Percentiles rank a stretch among this genome's conserved stretches.
phyloP scores from a whole-genome alignment of 1,140 invertebrate genomes.

The Listronotus bonariensis region DNA sequence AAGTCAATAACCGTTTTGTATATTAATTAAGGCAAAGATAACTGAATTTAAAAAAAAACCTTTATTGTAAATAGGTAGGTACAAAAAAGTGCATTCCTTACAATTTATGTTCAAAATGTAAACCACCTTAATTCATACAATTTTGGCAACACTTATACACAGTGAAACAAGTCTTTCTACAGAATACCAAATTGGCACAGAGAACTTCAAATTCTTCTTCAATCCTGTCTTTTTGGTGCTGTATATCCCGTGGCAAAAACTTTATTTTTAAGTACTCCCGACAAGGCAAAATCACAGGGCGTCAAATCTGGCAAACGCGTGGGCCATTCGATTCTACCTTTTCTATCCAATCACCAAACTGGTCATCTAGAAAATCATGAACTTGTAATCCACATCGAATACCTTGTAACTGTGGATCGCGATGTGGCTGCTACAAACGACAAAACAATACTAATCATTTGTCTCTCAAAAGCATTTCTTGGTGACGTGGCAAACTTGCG shows the following conservation, averaged over 20 bases:
- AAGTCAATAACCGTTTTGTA: too few relatives aligned
- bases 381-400: slow-evolving; percentile 6
- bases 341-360: too few relatives aligned
- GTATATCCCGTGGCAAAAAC: slow-evolving; percentile 23
- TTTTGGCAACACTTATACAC: slow-evolving; percentile 22
- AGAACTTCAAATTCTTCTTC: slow-evolving; percentile 30
- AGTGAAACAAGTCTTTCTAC: slow-evolving; percentile 19
- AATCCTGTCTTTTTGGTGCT: slow-evolving; percentile 19
- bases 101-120: slow-evolving; percentile 26
- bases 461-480: too few relatives aligned
- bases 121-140: slow-evolving; percentile 24
- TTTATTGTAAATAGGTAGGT: background rate
- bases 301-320: slow-evolving; percentile 23
- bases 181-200: slow-evolving; percentile 11
- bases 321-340: background rate
- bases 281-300: slow-evolving; percentile 24
- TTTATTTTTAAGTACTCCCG: slow-evolving; percentile 15
- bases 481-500: background rate
- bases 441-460: too few relatives aligned
- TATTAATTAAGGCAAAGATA: too few relatives aligned
- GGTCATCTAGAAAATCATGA: too few relatives aligned
- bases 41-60: too few relatives aligned
- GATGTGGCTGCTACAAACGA: too few relatives aligned
- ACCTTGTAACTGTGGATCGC: background rate
- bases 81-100: slow-evolving; percentile 9